Conservation (phyloP, 2,797 vertebrate genomes). For the Acipenser transmontanus region DNA sequence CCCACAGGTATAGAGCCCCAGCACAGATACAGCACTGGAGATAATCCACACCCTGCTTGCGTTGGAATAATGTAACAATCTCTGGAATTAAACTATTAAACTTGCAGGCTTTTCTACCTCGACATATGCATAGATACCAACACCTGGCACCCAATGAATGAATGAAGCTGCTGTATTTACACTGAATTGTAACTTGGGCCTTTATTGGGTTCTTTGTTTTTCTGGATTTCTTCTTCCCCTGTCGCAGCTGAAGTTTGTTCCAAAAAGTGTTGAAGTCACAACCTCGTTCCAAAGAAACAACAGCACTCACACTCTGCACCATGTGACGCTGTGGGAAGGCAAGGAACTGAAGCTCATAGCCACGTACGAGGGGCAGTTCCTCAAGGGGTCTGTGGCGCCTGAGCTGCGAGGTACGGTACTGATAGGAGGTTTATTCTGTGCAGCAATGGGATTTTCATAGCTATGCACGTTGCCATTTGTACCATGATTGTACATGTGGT, state of each 20-base stretch:
- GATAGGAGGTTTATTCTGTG: neutral
- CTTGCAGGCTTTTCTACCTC: too few relatives aligned
- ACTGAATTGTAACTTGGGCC: too few relatives aligned
- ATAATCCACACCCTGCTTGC: too few relatives aligned
- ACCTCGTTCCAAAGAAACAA: slow-evolving; percentile 46
- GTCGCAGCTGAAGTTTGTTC: slow-evolving; percentile 58
- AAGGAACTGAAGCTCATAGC: slow-evolving; percentile 50
- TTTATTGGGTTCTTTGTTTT: neutral
- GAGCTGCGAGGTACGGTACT: slow-evolving; percentile 51
- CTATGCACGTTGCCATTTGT: too few relatives aligned
- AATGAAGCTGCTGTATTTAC: too few relatives aligned
- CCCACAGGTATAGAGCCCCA: slow-evolving; percentile 31
- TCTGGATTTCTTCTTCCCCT: slow-evolving; percentile 10
- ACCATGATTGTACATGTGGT: too few relatives aligned
- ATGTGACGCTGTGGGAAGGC: slow-evolving; percentile 58
- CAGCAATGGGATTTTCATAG: too few relatives aligned
- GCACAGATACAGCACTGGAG: neutral
- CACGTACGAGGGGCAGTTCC: slow-evolving; percentile 48
- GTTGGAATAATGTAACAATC: too few relatives aligned
- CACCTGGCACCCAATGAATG: too few relatives aligned
- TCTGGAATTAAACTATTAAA: too few relatives aligned
- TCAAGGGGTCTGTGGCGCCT: slow-evolving; percentile 45
- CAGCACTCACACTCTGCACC: slow-evolving; percentile 50
- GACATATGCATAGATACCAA: too few relatives aligned
- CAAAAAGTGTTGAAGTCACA: slow-evolving; percentile 50